These are phyloP conservation scores for Artemia franciscana DNA, from an alignment of 1,140 invertebrate genomes.

Conservation along the genomic window DNA sequence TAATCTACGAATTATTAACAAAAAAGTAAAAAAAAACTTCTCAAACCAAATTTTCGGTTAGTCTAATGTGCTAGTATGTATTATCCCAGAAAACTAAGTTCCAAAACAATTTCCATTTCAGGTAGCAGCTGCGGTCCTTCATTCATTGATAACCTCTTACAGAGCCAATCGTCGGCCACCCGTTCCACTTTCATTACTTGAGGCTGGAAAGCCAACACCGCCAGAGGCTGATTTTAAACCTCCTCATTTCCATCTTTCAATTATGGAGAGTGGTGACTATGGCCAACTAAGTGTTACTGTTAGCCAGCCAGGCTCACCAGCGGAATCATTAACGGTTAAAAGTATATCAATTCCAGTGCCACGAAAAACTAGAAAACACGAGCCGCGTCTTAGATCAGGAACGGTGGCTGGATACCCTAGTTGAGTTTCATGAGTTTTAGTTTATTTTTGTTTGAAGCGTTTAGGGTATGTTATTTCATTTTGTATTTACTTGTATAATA, in stretches of 20 bases:
- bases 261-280: constrained; percentile 7
- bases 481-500: too few relatives aligned
- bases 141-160: neutral
- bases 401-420: constrained; percentile 1
- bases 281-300: constrained; percentile 6
- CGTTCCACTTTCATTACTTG: neutral
- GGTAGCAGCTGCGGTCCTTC: constrained; percentile 1
- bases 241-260: constrained; percentile 3
- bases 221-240: neutral
- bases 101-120: neutral
- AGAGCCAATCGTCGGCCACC: neutral
- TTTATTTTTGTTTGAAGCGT: too few relatives aligned
- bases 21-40: too few relatives aligned
- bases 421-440: neutral
- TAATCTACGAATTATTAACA: too few relatives aligned
- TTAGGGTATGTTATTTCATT: too few relatives aligned
- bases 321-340: constrained; percentile 8
- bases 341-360: constrained; percentile 9
- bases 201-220: neutral
- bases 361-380: neutral
- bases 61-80: too few relatives aligned
- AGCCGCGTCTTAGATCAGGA: neutral
- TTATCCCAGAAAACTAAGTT: too few relatives aligned
- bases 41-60: too few relatives aligned
- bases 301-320: constrained; percentile 8